Evolutionary conservation across 2,797 vertebrate genomes (phyloP).

Genomic region (Chrosomus eos): DNA sequence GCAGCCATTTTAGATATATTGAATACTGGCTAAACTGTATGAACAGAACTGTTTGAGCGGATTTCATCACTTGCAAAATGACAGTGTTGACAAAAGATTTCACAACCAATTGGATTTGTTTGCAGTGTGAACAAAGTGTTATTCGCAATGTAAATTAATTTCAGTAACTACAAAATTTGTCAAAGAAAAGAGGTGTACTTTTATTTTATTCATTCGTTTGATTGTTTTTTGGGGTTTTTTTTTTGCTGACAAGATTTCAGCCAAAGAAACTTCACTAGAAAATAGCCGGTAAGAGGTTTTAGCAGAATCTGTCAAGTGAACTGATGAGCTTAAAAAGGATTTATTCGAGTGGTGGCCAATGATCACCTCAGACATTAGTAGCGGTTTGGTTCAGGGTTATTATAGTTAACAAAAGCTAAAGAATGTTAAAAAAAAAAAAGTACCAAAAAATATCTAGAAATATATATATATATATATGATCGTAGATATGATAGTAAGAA

Average conservation of each 20-base stretch:
- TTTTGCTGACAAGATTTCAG: neutral
- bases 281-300: neutral
- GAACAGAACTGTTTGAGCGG: neutral
- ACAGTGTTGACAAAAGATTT: slow-evolving; percentile 23
- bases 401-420: neutral
- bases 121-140: too few relatives aligned
- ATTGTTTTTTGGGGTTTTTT: neutral
- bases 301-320: neutral
- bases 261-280: neutral
- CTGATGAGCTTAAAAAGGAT: neutral
- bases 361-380: neutral
- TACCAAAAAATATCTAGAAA: too few relatives aligned
- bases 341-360: neutral
- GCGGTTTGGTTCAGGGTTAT: neutral
- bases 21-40: neutral
- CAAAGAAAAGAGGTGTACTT: neutral
- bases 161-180: neutral
- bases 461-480: too few relatives aligned
- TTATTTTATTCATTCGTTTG: neutral
- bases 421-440: neutral
- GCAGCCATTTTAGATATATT: neutral
- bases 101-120: slow-evolving; percentile 11
- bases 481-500: too few relatives aligned
- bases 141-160: neutral
- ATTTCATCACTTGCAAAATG: slow-evolving; percentile 18